phyloP scores from a whole-genome alignment of 37 sponge, comb jelly and placozoan species.

The Diacarnus erythraeanus region DNA sequence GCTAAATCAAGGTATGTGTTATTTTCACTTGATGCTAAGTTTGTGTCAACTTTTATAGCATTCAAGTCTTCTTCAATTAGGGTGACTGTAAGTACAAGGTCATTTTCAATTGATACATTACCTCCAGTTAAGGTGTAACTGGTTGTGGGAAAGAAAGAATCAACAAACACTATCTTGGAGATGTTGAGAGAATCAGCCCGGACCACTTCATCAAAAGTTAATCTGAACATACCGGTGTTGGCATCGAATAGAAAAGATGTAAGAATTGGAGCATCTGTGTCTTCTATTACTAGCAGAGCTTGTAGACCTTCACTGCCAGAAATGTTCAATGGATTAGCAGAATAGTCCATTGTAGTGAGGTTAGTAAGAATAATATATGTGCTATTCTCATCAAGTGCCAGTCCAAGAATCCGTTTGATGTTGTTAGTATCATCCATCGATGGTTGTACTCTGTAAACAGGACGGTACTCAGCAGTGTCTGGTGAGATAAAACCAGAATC shows the following conservation, averaged over 20 bases:
- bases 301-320: constrained; percentile 28
- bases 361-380: constrained; percentile 71
- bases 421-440: constrained; percentile 45
- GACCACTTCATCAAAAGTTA: constrained; percentile 78
- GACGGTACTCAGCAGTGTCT: constrained; percentile 30
- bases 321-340: constrained; percentile 32
- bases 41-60: constrained; percentile 62
- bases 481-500: constrained; percentile 32
- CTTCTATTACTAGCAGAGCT: constrained; percentile 39
- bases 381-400: constrained; percentile 53
- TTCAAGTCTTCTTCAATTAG: constrained; percentile 70
- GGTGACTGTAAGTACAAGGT: constrained; percentile 39
- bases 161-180: constrained; percentile 44
- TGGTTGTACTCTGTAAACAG: constrained; percentile 64
- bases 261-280: constrained; percentile 55
- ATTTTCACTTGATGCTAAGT: constrained; percentile 48
- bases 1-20: constrained; percentile 64
- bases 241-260: constrained; percentile 63
- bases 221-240: constrained; percentile 46
- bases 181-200: constrained; percentile 60
- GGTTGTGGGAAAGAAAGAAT: constrained; percentile 8
- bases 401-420: constrained; percentile 73
- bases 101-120: constrained; percentile 47
- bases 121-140: constrained; percentile 59
- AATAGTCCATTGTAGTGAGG: constrained; percentile 54